Evolutionary conservation across 2,797 vertebrate species (phyloP), one percentile per base, ranked within the genome.

Genomic region (Pipistrellus nathusii): DNA sequence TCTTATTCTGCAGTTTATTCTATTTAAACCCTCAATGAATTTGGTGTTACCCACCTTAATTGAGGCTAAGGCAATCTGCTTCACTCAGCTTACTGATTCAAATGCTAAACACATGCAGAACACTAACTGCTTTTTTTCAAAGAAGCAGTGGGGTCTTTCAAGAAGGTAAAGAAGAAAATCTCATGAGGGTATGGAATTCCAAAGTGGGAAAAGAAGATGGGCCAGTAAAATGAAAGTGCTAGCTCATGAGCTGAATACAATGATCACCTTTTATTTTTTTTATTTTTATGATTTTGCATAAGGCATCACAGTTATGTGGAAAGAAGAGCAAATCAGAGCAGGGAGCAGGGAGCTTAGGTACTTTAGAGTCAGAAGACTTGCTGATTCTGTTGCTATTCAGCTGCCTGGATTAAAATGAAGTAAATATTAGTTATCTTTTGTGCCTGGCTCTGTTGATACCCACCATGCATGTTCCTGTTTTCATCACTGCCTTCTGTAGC

Each of bases 131-230:
- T 88, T 72, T 21, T 86, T 86, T 85, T 72, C 48, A n/a, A 38
- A 53, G n/a, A 15, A 80, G 8, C 17, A 44, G n/a, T 35, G 23
- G 6, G 17, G 2, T 55, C 51, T 87, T 93, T 91, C 38, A 53
- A 48, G 66, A 91, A 91, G 41, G 14, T 41, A 9, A 88, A 82
- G n/a, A 72, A 73, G 25, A 66, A 51, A 57, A 41, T 44, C 76
- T 91, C 20, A 82, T 59, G 15, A 91, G 4, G 12, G 1, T 57
- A 3, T 21, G 2, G 1, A 13, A 72, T 85, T 82, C 75, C 25
- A 68, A 92, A 62, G 23, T 71, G 23, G n/a, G 13, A 94, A 94
- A 82, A 25, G 13, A 82, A 94, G 51, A 41, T 13, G 59, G 13
- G 21, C 46, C 27, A 73, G 15, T 32, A 44, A 82, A 55, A 41